Evolutionary conservation across 2,888 invertebrate genomes (phyloP), one percentile per base, ranked within the genome.

Genomic region (Andrena flavipes): DNA sequence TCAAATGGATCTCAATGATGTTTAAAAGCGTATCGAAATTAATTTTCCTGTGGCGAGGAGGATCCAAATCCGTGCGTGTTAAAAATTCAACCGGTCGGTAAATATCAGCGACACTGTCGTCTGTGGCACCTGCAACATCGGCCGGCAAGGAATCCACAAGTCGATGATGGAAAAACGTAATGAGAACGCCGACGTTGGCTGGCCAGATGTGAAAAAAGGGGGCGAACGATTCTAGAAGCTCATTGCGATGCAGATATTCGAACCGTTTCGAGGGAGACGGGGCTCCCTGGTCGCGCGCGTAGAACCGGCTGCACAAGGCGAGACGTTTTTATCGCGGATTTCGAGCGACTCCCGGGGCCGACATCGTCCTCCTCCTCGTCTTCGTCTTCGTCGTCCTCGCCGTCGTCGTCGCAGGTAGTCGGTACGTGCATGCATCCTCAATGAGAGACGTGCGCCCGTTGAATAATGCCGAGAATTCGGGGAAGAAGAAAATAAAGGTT

Each of bases 391-490:
- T 74, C 75, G 71, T 60, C 68, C 54, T 82, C 65, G 59, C 59
- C 74, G 54, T 33, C 72, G 59, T 77, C 64, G 76, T 84, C 69
- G 86, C 80, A 84, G 87, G 85, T 86, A 87, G 86, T 65, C 76
- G 35, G 79, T 88, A 89, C 87, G 85, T 86, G 89, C 86, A 79
- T 87, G 88, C 78, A 86, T 85, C 86, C 74, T 83, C 86, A 89
- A 90, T 91, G 90, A 90, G 89, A 84, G 87, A 90, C 91, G 90
- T 85, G 90, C 89, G 87, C 85, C 85, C 87, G 87, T 84, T 85
- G 87, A 89, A 90, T 89, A 90, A 91, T 89, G 90, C 87, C 80
- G 82, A 88, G 91, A 91, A 90, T 90, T 89, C 89, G 85, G 81
- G 76, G 88, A 84, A 83, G 85, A 86, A 83, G 84, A 80, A 84